Evolutionary conservation across 1,140 invertebrate species (phyloP).

Genomic region (Drusus annulatus): DNA sequence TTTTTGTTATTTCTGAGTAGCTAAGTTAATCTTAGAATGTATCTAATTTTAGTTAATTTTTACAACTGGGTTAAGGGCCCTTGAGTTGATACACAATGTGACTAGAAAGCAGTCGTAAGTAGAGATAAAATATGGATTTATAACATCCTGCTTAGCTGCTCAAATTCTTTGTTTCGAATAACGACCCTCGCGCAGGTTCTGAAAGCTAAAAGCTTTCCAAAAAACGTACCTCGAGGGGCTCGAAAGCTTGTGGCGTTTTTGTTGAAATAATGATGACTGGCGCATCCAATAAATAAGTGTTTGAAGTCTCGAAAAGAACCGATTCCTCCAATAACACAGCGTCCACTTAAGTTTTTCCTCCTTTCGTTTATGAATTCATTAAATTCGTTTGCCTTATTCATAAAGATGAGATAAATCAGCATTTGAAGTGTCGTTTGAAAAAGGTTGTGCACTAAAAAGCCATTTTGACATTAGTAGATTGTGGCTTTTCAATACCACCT

Average conservation of each 20-base stretch:
- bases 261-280: constrained; percentile 5
- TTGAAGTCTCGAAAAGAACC: not conserved
- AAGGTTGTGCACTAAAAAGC: not conserved
- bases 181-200: not conserved
- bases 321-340: constrained; percentile 9
- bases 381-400: not conserved
- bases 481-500: too few relatives aligned
- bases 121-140: not conserved
- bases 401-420: not conserved
- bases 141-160: not conserved
- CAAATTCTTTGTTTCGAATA: not conserved
- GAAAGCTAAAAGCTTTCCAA: not conserved
- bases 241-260: not conserved
- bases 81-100: too few relatives aligned
- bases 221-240: constrained; percentile 7
- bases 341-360: constrained; percentile 7
- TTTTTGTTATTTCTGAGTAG: too few relatives aligned
- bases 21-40: too few relatives aligned
- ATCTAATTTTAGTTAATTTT: too few relatives aligned
- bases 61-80: too few relatives aligned
- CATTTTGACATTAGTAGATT: not conserved
- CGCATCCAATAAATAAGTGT: constrained; percentile 10
- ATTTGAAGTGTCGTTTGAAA: not conserved
- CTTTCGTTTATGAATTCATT: constrained; percentile 8
- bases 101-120: too few relatives aligned